These are phyloP conservation scores for Schizotus pectinicornis DNA, from an alignment of 2,888 invertebrate genomes.

Conservation along the genomic window DNA sequence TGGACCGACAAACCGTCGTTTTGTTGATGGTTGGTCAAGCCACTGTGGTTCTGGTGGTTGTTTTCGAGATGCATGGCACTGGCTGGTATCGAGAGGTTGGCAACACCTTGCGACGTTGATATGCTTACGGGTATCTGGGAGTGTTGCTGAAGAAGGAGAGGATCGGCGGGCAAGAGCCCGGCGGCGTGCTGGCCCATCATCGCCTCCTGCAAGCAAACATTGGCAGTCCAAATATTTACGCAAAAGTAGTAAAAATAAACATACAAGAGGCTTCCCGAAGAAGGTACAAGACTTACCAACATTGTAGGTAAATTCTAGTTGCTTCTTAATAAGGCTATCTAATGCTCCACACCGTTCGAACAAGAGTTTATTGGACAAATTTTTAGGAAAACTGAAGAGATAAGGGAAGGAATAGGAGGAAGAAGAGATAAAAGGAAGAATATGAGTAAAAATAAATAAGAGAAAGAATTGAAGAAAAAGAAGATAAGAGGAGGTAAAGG, in stretches of 20 bases:
- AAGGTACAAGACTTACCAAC: too few species aligned
- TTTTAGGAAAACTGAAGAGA: too few species aligned
- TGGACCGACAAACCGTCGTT: conserved; percentile 39
- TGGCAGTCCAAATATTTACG: conserved; percentile 7
- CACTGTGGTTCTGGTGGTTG: conserved; percentile 40
- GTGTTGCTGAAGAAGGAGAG: conserved; percentile 56
- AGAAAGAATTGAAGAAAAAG: too few species aligned
- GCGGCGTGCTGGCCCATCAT: conserved; percentile 65
- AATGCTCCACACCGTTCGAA: too few species aligned
- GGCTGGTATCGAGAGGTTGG: conserved; percentile 53
- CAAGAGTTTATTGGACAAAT: too few species aligned
- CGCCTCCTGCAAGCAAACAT: conserved; percentile 47
- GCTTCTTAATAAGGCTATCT: too few species aligned
- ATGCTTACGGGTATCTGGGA: conserved; percentile 57
- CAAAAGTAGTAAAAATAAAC: conserved; percentile 1
- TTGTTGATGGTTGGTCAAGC: conserved; percentile 40
- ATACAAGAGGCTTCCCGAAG: background rate
- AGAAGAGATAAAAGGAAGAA: too few species aligned
- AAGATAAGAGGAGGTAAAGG: too few species aligned
- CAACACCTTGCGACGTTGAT: conserved; percentile 54
- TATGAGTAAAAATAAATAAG: too few species aligned
- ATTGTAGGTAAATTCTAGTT: too few species aligned
- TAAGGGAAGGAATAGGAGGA: too few species aligned
- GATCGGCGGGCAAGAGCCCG: conserved; percentile 55
- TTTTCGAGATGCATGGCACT: conserved; percentile 56